These are phyloP conservation scores for Drymonia ruficornis DNA, from an alignment of 2,888 invertebrate species.

Conservation along the genomic window DNA sequence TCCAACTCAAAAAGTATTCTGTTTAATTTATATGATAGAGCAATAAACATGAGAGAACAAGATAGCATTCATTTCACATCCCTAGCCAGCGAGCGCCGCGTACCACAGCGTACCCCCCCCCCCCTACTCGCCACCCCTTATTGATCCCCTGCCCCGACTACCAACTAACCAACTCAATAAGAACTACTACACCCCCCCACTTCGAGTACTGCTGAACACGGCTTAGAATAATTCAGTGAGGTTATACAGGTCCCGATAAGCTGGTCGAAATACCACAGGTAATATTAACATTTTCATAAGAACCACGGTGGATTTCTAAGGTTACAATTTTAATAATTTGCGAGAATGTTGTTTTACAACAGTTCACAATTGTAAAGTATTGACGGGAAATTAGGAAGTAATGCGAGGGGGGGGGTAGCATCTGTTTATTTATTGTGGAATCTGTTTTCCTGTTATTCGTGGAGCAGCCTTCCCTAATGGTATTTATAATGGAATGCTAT, in stretches of 20 bases:
- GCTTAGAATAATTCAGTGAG: conserved; percentile 24
- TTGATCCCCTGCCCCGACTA: conserved; percentile 49
- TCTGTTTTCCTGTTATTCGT: too few species aligned
- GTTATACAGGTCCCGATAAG: conserved; percentile 25
- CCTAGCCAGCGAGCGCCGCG: conserved; percentile 17
- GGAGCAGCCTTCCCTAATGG: too few species aligned
- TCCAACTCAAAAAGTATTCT: too few species aligned
- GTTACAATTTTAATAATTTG: conserved; percentile 30
- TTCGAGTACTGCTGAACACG: conserved; percentile 14
- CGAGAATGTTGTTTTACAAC: conserved; percentile 30
- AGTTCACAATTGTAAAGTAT: conserved; percentile 13
- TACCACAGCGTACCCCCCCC: too few species aligned
- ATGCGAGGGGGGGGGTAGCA: background rate
- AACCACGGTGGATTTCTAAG: conserved; percentile 20
- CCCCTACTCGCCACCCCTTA: conserved; percentile 41
- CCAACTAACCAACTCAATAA: conserved; percentile 36
- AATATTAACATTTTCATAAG: conserved; percentile 45
- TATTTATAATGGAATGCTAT: too few species aligned
- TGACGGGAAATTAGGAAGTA: conserved; percentile 8
- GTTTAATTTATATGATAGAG: too few species aligned
- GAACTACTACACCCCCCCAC: conserved; percentile 35
- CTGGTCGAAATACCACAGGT: conserved; percentile 30
- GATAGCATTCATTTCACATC: too few species aligned
- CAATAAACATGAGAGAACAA: too few species aligned
- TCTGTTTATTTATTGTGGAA: too few species aligned